Evolutionary conservation across 2,797 vertebrate genomes (phyloP), one percentile per base, ranked within the genome.

Genomic region (Nothura maculosa): DNA sequence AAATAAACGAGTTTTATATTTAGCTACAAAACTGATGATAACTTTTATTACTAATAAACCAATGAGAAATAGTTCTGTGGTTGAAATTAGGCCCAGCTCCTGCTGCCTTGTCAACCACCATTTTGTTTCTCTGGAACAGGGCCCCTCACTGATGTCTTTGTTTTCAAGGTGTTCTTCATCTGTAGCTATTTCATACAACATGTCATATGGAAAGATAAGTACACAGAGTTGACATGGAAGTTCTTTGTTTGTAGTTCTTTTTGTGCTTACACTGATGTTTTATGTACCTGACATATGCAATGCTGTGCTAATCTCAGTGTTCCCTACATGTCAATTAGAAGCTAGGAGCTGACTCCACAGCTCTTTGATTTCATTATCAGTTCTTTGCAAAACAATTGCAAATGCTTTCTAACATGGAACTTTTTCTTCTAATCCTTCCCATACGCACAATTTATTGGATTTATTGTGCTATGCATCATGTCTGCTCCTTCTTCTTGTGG

Each of bases 381-480:
- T 36, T 79, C 47, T 34, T 85, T 54, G 64, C 36, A 58, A 17
- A 75, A 75, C 40, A 20, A 7, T 54, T 63, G 25, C 34, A 36
- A 87, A 36, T 43, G 52, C 54, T 42, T 50, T 28, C 7, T 25
- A 61, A 40, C 7, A 18, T 38, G 22, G 45, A 90, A 40, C 20
- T 45, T 90, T 2, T 24, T 27, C 28, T 66, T 63, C n/a, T 66
- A 0, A 52, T 85, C 57, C 25, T 60, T 74, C 84, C 62, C 5
- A 16, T 21, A 50, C 83, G 19, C 9, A 22, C 40, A 28, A 19
- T 28, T 13, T 63, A 42, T 63, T 20, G 5, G 19, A 42, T 45
- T 45, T 45, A 6, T 32, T 24, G 30, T n/a, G 10, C 6, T 0
- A 0, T 8, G 8, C 60, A 32, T 28, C 7, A 11, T 28, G 43